phyloP scores from a whole-genome alignment of 2,797 vertebrate genomes.

The Chanos chanos region DNA sequence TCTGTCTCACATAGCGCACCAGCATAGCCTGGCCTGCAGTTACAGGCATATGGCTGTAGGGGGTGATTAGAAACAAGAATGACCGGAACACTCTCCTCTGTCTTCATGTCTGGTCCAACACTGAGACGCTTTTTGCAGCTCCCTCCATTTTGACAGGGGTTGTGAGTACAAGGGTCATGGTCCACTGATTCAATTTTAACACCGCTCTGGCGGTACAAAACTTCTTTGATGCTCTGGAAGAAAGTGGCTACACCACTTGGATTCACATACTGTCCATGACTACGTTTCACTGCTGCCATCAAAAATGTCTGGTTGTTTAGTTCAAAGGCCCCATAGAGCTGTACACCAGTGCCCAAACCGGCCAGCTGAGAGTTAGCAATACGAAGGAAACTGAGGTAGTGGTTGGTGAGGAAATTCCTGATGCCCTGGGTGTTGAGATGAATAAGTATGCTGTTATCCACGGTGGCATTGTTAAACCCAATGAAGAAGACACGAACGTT shows the following conservation, averaged over 20 bases:
- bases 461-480: slow-evolving; percentile 85
- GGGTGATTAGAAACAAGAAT: slow-evolving; percentile 86
- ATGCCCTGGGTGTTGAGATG: slow-evolving; percentile 74
- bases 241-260: slow-evolving; percentile 92
- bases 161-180: slow-evolving; percentile 85
- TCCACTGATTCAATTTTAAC: slow-evolving; percentile 90
- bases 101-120: slow-evolving; percentile 74
- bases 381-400: slow-evolving; percentile 91
- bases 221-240: slow-evolving; percentile 96
- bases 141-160: slow-evolving; percentile 91
- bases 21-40: slow-evolving; percentile 86
- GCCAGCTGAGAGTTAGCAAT: slow-evolving; percentile 88
- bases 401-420: slow-evolving; percentile 83
- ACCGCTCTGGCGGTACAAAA: slow-evolving; percentile 87
- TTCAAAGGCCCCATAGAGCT: slow-evolving; percentile 86
- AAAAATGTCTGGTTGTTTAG: slow-evolving; percentile 87
- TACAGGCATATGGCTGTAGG: slow-evolving; percentile 85
- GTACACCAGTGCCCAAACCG: slow-evolving; percentile 86
- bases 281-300: slow-evolving; percentile 85
- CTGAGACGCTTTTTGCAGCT: slow-evolving; percentile 86
- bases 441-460: slow-evolving; percentile 94
- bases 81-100: slow-evolving; percentile 84
- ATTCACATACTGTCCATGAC: slow-evolving; percentile 85
- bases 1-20: slow-evolving; percentile 87
- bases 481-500: slow-evolving; percentile 82